Conservation (phyloP, 2,888 invertebrate species). For the Craniophora ligustri region DNA sequence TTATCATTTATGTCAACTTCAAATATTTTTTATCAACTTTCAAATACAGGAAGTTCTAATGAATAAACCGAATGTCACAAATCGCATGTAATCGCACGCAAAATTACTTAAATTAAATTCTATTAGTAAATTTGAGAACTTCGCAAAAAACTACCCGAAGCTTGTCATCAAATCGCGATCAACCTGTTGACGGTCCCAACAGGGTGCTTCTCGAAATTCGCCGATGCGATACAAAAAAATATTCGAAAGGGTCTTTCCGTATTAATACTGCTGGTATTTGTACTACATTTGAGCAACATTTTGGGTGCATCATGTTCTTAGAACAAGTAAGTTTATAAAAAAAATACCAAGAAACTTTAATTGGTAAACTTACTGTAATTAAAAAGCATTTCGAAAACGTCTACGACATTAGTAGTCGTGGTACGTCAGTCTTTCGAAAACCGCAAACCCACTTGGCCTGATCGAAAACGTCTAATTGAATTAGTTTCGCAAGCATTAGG, state of each 20-base stretch:
- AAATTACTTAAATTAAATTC: constrained; percentile 75
- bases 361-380: background rate
- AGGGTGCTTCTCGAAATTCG: constrained; percentile 25
- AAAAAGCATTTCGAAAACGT: background rate
- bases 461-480: constrained; percentile 66
- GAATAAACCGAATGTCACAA: constrained; percentile 61
- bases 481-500: constrained; percentile 72
- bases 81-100: constrained; percentile 57
- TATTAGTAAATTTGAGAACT: constrained; percentile 70
- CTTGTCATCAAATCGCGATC: constrained; percentile 77
- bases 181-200: constrained; percentile 42
- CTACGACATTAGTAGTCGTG: background rate
- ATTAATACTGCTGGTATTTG: too few species aligned
- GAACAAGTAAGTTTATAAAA: too few species aligned
- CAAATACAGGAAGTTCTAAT: constrained; percentile 77
- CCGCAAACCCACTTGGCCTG: constrained; percentile 9
- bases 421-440: constrained; percentile 19
- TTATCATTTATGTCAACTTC: background rate
- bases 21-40: constrained; percentile 7
- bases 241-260: background rate
- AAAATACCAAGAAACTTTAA: too few species aligned
- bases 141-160: constrained; percentile 57
- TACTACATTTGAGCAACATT: background rate
- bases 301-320: too few species aligned
- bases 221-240: background rate